A percentile compares a stretch with the other conserved stretches of the same genome.
Evolutionary conservation across 2,888 invertebrate species (phyloP).

Genomic region (Pteria penguin): DNA sequence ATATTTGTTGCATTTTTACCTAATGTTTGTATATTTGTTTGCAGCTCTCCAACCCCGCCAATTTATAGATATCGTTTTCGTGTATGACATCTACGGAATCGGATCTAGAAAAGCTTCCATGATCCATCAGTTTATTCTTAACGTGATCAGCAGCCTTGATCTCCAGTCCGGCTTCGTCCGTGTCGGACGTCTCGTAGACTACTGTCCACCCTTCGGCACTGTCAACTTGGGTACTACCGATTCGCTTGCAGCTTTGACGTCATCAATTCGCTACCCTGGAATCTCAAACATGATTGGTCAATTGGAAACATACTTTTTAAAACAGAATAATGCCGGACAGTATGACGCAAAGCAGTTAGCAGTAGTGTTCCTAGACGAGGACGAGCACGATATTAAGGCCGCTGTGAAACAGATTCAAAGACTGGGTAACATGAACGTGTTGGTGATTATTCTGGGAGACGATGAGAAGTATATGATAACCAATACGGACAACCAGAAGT

Average conservation of each 20-base stretch:
- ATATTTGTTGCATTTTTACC: too few species aligned
- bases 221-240: conserved; percentile 45
- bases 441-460: conserved; percentile 13
- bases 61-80: conserved; percentile 57
- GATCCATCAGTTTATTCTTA: conserved; percentile 50
- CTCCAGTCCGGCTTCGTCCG: conserved; percentile 43
- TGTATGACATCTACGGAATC: conserved; percentile 56
- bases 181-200: conserved; percentile 50
- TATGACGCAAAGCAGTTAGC: conserved; percentile 39
- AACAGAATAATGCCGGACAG: conserved; percentile 47
- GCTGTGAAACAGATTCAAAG: conserved; percentile 1
- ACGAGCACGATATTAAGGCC: conserved; percentile 10
- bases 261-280: conserved; percentile 43
- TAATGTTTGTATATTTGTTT: conserved; percentile 32
- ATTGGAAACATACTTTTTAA: conserved; percentile 45
- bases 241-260: conserved; percentile 41
- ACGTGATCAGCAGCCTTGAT: conserved; percentile 41
- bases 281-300: conserved; percentile 47
- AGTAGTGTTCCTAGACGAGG: conserved; percentile 51
- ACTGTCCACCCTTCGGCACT: conserved; percentile 51
- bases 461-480: conserved; percentile 16
- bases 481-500: background rate
- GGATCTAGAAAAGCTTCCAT: conserved; percentile 46
- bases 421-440: conserved; percentile 9
- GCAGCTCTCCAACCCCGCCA: conserved; percentile 48